Percentiles rank a stretch among this genome's conserved stretches.
phyloP scores from a whole-genome alignment of 2,113 vertebrate species.

The Barnardius zonarius region DNA sequence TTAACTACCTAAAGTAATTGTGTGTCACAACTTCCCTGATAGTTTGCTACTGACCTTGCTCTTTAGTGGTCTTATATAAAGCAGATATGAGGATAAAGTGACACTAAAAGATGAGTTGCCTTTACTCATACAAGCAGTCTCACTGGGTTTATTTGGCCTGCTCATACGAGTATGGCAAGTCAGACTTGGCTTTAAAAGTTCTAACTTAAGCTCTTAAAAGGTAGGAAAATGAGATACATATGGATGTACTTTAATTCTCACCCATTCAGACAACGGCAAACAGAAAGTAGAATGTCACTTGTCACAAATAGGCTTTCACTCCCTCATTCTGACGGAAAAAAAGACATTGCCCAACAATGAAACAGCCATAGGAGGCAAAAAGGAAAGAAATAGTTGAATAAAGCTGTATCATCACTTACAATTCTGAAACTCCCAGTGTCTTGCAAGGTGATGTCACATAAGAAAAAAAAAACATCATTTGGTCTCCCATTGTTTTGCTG shows the following conservation, averaged over 20 bases:
- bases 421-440: conserved; percentile 50
- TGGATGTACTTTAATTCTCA: background rate
- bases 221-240: background rate
- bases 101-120: background rate
- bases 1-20: background rate
- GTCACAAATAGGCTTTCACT: conserved; percentile 1
- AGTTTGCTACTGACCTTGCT: background rate
- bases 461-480: conserved; percentile 58
- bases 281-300: background rate
- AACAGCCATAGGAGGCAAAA: background rate
- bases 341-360: background rate
- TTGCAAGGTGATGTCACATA: conserved; percentile 52
- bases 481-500: conserved; percentile 59
- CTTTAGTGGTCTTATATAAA: background rate
- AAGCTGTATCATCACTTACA: background rate
- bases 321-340: background rate
- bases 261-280: background rate
- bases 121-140: background rate
- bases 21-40: background rate
- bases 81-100: background rate
- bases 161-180: background rate
- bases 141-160: background rate
- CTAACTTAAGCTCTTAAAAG: background rate
- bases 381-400: conserved; percentile 22
- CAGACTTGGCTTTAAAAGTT: background rate